phyloP scores from a whole-genome alignment of 2,113 vertebrate species.

The Eubucco bourcierii region DNA sequence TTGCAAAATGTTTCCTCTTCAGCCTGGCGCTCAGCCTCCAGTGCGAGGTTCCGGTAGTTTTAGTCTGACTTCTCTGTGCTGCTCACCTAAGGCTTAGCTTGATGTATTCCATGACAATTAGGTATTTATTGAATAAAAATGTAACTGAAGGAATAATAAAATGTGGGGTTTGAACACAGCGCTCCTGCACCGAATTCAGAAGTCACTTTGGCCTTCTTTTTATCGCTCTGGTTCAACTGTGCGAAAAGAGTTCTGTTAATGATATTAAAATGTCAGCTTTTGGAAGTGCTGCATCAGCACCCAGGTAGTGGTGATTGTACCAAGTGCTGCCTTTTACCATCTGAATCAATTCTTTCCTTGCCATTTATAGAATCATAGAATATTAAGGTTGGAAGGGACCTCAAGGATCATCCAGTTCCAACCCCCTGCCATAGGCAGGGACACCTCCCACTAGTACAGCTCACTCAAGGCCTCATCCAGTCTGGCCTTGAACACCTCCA shows the following conservation, averaged over 20 bases:
- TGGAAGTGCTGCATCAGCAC: not conserved
- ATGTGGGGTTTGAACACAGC: conserved; percentile 31
- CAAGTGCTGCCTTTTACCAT: not conserved
- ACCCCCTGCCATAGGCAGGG: no score
- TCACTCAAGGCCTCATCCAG: no score
- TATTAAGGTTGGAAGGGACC: no score
- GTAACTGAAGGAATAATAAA: conserved; percentile 73
- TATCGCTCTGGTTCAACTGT: not conserved
- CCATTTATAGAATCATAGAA: no score
- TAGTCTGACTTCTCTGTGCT: conserved; percentile 30
- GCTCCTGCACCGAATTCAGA: conserved; percentile 15
- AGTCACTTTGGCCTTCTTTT: conserved; percentile 12
- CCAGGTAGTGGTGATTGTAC: not conserved
- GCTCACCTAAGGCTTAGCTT: conserved; percentile 71
- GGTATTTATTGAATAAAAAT: conserved; percentile 86
- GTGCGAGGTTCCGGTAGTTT: not conserved
- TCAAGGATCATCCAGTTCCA: no score
- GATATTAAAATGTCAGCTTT: not conserved
- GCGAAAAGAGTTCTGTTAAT: not conserved
- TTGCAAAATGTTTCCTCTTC: not conserved
- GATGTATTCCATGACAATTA: conserved; percentile 75
- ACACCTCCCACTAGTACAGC: no score
- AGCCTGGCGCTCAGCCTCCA: not conserved
- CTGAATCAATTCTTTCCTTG: not conserved
- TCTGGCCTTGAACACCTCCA: no score